Conservation (phyloP, 2,797 vertebrate genomes). For the Echiichthys vipera region DNA sequence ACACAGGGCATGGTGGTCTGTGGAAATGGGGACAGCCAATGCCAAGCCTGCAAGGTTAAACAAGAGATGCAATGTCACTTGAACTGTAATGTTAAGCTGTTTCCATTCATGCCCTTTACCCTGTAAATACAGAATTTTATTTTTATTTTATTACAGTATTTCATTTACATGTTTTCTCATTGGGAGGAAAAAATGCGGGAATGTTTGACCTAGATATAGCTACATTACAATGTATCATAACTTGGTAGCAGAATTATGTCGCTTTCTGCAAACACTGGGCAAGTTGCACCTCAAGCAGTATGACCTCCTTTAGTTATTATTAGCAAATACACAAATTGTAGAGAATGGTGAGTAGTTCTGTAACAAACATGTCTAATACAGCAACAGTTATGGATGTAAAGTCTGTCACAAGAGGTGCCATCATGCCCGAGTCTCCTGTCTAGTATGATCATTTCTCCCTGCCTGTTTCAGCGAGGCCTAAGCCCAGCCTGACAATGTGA, state of each 20-base stretch:
- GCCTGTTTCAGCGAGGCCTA: slow-evolving; percentile 11
- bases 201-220: slow-evolving; percentile 24
- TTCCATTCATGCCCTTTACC: slow-evolving; percentile 13
- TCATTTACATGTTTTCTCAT: slow-evolving; percentile 17
- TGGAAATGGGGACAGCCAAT: slow-evolving; percentile 51
- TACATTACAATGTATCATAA: slow-evolving; percentile 4
- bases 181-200: slow-evolving; percentile 10
- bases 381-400: slow-evolving; percentile 1
- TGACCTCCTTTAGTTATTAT: background rate
- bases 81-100: slow-evolving; percentile 7
- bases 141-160: slow-evolving; percentile 1
- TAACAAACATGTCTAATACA: too few species aligned
- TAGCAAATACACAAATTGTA: background rate
- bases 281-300: background rate
- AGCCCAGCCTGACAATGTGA: slow-evolving; percentile 24
- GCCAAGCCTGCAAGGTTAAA: slow-evolving; percentile 34
- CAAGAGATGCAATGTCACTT: slow-evolving; percentile 3
- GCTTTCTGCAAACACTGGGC: background rate
- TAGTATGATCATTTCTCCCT: slow-evolving; percentile 4
- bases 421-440: background rate
- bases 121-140: slow-evolving; percentile 16
- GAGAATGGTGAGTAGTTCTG: background rate
- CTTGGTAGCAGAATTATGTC: slow-evolving; percentile 17
- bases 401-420: slow-evolving; percentile 2
- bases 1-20: slow-evolving; percentile 47